Base-by-base conservation (phyloP, 2,797 vertebrate genomes). In the Sciurus vulgaris region DNA sequence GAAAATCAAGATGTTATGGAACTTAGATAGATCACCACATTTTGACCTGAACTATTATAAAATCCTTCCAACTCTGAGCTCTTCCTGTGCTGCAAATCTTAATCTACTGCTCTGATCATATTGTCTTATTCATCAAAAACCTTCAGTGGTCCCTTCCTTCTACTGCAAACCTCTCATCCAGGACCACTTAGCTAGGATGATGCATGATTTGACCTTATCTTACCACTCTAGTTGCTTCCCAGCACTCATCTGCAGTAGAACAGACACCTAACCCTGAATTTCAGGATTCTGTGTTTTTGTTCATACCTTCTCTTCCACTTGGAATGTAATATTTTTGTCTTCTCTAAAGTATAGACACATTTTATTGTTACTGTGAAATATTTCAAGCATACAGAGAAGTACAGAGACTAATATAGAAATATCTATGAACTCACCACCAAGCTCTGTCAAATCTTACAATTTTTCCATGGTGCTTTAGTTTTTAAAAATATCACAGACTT, bases 401-500 rank as follows among this genome's bases (percentile, higher is more conserved):
- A 79, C 89, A 79, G n/a, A 91, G 72, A 76, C 51, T 91, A 83
- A 85, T 10, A 56, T 7, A 95, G 56, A 5, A 73, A 38, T 86
- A 78, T 91, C 47, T 86, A 30, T 54, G 30, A 18, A 72, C 26
- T 82, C 18, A 69, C 30, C 13, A 78, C 63, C 5, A 77, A 81
- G 35, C 78, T 93, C 93, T 44, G 59, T 88, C 4, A 14, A 18
- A 76, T 83, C 30, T 79, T 85, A 74, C 9, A 35, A 63, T 84
- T 90, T 95, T 88, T 49, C 78, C 83, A 44, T 70, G 26, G 91
- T 93, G 61, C 44, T 86, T 81, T 91, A 59, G 41, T 89, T 82
- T 30, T 90, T 11, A 85, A 33, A 76, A 77, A 61, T 79, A 73
- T 85, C 38, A 35, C 63, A 77, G 1, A 33, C 20, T 35, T 88